phyloP scores from a whole-genome alignment of 1,140 invertebrate species.

The Portunus trituberculatus region DNA sequence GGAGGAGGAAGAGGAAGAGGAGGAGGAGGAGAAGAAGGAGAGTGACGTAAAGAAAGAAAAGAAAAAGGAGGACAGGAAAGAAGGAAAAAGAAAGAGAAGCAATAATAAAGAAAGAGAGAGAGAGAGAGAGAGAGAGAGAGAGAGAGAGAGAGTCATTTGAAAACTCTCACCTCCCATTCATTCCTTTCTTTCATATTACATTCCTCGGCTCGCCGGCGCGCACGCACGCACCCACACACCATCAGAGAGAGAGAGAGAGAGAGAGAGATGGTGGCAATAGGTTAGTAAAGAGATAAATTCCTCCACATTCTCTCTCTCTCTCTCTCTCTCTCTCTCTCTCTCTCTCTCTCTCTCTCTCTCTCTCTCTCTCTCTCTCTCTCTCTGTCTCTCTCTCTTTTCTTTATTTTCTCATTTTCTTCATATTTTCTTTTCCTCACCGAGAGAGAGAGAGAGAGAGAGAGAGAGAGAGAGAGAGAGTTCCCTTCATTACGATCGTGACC shows the following conservation, averaged over 20 bases:
- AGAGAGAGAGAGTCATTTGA: neutral
- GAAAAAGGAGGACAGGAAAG: too few relatives aligned
- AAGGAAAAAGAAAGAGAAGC: neutral
- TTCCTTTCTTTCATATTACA: too few relatives aligned
- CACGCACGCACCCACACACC: neutral
- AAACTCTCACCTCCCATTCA: neutral
- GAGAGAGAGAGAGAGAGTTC: too few relatives aligned
- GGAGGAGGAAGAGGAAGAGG: neutral
- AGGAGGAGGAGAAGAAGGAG: neutral
- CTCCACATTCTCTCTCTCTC: too few relatives aligned
- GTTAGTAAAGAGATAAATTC: too few relatives aligned
- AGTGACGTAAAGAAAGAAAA: too few relatives aligned
- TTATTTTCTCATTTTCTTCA: too few relatives aligned
- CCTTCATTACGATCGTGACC: too few relatives aligned
- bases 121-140: neutral
- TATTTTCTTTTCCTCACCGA: neutral
- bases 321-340: neutral
- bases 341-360: neutral
- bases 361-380: neutral
- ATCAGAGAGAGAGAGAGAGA: neutral
- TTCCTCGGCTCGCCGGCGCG: too few relatives aligned
- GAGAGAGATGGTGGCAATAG: neutral
- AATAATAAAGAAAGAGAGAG: neutral
- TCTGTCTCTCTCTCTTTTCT: neutral
- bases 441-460: neutral